These are phyloP conservation scores for Teleiodes luculella DNA, from an alignment of 2,888 invertebrate species.

Conservation along the genomic window DNA sequence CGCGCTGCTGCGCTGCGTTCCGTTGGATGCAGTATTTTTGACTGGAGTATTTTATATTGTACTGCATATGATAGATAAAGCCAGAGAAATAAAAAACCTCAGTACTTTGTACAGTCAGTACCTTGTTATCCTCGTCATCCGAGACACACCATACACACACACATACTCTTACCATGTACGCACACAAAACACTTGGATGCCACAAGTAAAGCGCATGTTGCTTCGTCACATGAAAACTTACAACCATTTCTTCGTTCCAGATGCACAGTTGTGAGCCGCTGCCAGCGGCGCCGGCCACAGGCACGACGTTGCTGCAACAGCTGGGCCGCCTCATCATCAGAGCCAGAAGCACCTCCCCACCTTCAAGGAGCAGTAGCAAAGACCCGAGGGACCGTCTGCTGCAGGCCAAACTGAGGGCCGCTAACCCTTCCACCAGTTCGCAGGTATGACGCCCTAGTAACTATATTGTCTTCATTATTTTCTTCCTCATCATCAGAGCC, in stretches of 20 bases:
- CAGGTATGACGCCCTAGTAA: constrained; percentile 27
- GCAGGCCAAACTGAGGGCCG: constrained; percentile 44
- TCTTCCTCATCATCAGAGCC: constrained; percentile 80
- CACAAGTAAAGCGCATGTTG: too few relatives aligned
- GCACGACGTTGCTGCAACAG: constrained; percentile 75
- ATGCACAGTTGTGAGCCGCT: constrained; percentile 72
- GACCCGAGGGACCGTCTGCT: constrained; percentile 42
- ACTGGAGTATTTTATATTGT: background rate
- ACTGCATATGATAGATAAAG: too few relatives aligned
- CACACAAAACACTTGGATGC: too few relatives aligned
- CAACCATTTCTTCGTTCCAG: constrained; percentile 45
- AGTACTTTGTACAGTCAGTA: background rate
- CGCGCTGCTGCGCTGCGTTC: background rate
- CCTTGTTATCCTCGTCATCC: too few relatives aligned
- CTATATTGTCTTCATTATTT: too few relatives aligned
- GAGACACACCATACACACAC: too few relatives aligned
- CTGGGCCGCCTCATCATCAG: constrained; percentile 81
- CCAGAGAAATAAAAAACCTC: background rate
- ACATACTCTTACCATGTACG: too few relatives aligned
- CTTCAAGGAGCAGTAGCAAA: constrained; percentile 37
- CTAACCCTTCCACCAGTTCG: constrained; percentile 49
- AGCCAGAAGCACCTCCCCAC: constrained; percentile 74
- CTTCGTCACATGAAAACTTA: too few relatives aligned
- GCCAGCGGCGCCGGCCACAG: constrained; percentile 51
- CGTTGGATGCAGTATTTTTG: background rate